Conservation (phyloP, 1,140 invertebrate genomes). For the Neodiprion virginianus region DNA sequence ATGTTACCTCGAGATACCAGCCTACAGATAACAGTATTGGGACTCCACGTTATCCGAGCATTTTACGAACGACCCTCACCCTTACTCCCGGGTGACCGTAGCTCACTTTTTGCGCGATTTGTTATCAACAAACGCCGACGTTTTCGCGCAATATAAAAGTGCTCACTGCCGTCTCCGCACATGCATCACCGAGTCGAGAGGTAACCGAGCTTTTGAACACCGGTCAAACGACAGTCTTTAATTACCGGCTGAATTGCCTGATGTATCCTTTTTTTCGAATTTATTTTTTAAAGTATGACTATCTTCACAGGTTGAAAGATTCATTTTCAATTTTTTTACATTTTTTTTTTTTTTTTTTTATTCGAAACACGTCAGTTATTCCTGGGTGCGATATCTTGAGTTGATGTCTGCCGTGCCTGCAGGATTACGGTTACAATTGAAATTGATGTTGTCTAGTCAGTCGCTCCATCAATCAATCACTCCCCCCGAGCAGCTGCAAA, state of each 20-base stretch:
- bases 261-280: neutral
- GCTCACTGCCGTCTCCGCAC: neutral
- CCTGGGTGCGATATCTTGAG: neutral
- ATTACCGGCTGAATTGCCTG: neutral
- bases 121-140: neutral
- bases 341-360: neutral
- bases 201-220: neutral
- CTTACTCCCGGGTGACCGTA: neutral
- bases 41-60: conserved; percentile 1
- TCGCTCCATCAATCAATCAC: conserved; percentile 1
- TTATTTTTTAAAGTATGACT: neutral
- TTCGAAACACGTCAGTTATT: neutral
- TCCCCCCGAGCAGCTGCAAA: neutral
- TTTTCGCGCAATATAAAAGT: neutral
- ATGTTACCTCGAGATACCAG: conserved; percentile 7
- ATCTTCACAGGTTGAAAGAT: neutral
- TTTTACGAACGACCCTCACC: conserved; percentile 1
- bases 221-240: neutral
- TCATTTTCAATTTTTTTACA: neutral
- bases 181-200: neutral
- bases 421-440: conserved; percentile 5
- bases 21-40: conserved; percentile 2
- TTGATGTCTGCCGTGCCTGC: neutral
- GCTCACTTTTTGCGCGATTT: conserved; percentile 7
- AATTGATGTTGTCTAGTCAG: conserved; percentile 7